Base-by-base conservation (phyloP, 2,113 vertebrate species). In the Odontophorus gujanensis region DNA sequence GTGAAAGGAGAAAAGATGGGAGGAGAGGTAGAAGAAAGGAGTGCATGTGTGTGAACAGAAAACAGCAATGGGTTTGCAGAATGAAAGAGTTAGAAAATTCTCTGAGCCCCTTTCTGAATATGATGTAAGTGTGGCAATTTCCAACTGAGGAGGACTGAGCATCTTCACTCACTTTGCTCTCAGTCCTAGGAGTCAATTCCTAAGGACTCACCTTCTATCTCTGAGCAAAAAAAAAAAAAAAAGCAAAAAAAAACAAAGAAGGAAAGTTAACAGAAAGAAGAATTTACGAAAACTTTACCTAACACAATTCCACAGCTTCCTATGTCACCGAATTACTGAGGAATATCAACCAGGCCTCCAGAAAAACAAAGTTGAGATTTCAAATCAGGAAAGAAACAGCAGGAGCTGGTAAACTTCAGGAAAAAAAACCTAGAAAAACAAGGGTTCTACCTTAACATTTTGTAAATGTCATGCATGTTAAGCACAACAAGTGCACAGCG, bases 41-140 rank as follows among this genome's bases (percentile, higher is more conserved):
- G 40, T 12, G 43, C 9, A 32, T 0, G 5, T 2, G 19, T 19
- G 24, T 17, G 40, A 66, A n/a, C 0, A 0, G 15, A 79, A 17
- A 55, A 25, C 34, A 61, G 9, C 11, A 48, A 36, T 15, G 53
- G 38, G 45, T 7, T 9, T 67, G 34, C 6, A 43, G 14, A 42
- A 61, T 2, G 13, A 59, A 73, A 7, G n/a, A 58, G 43, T 19
- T 58, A 34, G 57, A 28, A 24, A 51, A 43, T 38, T 38, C 38
- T 38, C 38, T 38, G 38, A 38, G 34, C 11, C 18, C 21, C 9
- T 82, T 72, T 66, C 72, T 67, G 45, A 73, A 43, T 5, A 2
- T 4, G 18, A 24, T 1, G 8, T 1, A 67, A 36, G 6, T 12
- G 6, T 8, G 20, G 38, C 4, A 21, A 6, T 10, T 32, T 24